Base-by-base conservation (phyloP, 1,140 invertebrate genomes). In the Hylyphantes graminicola region DNA sequence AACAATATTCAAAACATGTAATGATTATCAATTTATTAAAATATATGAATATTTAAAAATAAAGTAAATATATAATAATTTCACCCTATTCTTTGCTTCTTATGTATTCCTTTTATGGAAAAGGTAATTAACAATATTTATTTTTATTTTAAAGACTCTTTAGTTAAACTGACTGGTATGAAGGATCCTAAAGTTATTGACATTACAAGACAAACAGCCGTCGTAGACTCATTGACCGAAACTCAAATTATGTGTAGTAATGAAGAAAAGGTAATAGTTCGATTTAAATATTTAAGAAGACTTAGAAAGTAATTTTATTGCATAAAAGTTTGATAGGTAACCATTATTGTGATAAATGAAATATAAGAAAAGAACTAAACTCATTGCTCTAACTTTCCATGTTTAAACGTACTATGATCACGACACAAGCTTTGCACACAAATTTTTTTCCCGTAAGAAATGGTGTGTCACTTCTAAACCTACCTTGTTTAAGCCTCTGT, bases 151-250 rank as follows among this genome's bases (percentile, higher is more conserved):
- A 13, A 73, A 90, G 90, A 88, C 7, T 67, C 85, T 8, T 86
- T 91, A 21, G 88, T 90, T 54, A 91, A 93, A 21, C 92, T 94
- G 88, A 89, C 98, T 74, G 94, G 95, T 17, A 94, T 98, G 87
- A 94, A 89, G 85, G 87, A 96, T 89, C 95, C 96, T 0, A 98
- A 98, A 91, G 92, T 99, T 57, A 94, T 99, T 8, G 98, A 99
- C 90, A 92, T 99, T 9, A 98, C 97, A 0, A 87, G 86, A 35
- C 88, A 89, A 86, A 87, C 87, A 0, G 89, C 89, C n/a, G 91
- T 90, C 21, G 90, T 90, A 7, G 89, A 90, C 15, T 89, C 88
- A 51, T 87, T 92, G 54, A 89, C 89, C 8, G 92, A 92, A 86
- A 87, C 89, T 7, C 88, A 89, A 84, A 90, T 92, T 12, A 88